Evolutionary conservation across 2,888 invertebrate genomes (phyloP), one percentile per base, ranked within the genome.

Genomic region (Drosophila monieri): DNA sequence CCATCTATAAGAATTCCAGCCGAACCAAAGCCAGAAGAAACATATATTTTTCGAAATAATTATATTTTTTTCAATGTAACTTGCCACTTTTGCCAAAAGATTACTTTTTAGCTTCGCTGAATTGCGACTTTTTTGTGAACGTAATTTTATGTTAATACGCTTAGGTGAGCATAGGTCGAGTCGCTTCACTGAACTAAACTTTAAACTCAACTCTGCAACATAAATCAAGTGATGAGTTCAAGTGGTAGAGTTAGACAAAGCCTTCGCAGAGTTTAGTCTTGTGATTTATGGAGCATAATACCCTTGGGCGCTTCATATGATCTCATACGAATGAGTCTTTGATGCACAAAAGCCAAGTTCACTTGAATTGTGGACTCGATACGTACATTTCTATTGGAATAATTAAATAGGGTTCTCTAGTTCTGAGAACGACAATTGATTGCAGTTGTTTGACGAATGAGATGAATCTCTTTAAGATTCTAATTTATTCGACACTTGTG

Each of bases 141-240:
- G 21, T 32, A 10, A 92, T 0, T 94, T 94, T 85, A 88, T 91
- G 3, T 61, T 93, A 6, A 91, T 92, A 57, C 92, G 92, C 51
- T 93, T 92, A 81, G 91, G 92, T 1, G 90, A 91, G 1, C 91
- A 93, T 69, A 91, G 92, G 57, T 89, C 92, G 2, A 92, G 91
- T 0, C 91, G 93, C 73, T 76, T 94, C 44, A 77, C 93, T 14
- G 90, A 67, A 48, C 75, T 62, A 93, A 0, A 86, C 91, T 53
- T 25, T 25, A 44, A 56, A 48, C 46, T 64, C 37, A 44, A 46
- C 15, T 12, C 62, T 62, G 62, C 62, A 62, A 25, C 21, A 8
- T 25, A 23, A 12, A 62, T 43, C 10, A 52, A n/a, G 35, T 6
- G 35, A 15, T 52, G 53, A 30, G 23, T 27, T 8, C 18, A 43